Conservation (phyloP, 2,888 invertebrate genomes). For the Amorpha juglandis region DNA sequence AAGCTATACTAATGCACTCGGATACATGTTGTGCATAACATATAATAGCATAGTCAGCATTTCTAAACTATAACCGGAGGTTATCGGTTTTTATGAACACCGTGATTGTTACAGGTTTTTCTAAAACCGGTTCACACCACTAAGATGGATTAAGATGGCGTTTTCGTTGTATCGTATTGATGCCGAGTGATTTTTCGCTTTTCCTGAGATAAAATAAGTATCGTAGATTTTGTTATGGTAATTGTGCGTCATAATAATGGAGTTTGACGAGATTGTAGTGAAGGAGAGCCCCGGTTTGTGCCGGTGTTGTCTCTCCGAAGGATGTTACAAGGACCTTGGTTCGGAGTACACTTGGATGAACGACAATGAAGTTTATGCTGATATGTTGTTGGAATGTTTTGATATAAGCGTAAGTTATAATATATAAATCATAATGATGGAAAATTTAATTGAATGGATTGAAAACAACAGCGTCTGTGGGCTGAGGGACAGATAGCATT, state of each 20-base stretch:
- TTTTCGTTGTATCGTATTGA: not conserved
- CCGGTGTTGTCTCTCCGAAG: constrained; percentile 79
- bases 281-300: constrained; percentile 78
- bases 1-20: no score
- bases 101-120: no score
- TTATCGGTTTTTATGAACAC: no score
- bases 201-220: constrained; percentile 10
- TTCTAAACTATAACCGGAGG: no score
- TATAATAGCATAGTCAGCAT: no score
- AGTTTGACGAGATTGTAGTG: constrained; percentile 72
- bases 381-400: constrained; percentile 78
- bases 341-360: constrained; percentile 77
- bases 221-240: constrained; percentile 34
- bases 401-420: constrained; percentile 73
- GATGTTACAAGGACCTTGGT: constrained; percentile 76
- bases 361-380: constrained; percentile 77
- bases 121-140: no score
- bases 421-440: no score
- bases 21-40: no score
- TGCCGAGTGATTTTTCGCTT: not conserved
- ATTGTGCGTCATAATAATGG: constrained; percentile 58
- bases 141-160: constrained; percentile 24
- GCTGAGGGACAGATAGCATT: no score
- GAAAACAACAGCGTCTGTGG: no score
- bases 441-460: no score